These are phyloP conservation scores for Anneissia japonica DNA, from an alignment of 35 echinoderm and acorn worm species.

Conservation along the genomic window DNA sequence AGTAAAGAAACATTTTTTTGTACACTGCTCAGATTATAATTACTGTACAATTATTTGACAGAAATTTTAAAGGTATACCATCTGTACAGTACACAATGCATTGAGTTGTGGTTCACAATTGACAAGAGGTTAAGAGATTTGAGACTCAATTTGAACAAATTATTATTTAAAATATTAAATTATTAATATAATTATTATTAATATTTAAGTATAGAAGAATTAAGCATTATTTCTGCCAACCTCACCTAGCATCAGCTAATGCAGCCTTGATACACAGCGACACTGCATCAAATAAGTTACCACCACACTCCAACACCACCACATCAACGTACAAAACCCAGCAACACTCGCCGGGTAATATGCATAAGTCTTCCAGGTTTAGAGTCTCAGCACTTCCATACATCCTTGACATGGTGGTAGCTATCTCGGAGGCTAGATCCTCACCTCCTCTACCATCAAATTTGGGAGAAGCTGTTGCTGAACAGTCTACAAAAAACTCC, in stretches of 20 bases:
- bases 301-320: constrained; percentile 94
- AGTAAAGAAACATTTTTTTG: no score
- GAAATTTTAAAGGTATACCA: no score
- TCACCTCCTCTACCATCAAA: constrained; percentile 92
- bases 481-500: constrained; percentile 98
- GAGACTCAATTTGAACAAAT: no score
- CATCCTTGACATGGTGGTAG: constrained; percentile 53
- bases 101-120: no score
- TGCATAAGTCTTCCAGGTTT: constrained; percentile 72
- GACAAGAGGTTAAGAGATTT: no score
- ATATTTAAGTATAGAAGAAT: no score
- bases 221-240: neutral
- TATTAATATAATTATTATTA: no score
- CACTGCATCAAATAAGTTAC: constrained; percentile 93
- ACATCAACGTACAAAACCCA: constrained; percentile 95
- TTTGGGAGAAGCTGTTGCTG: constrained; percentile 91
- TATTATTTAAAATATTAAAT: no score
- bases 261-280: constrained; percentile 88
- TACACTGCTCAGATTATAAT: no score
- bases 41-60: no score
- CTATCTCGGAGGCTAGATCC: constrained; percentile 76
- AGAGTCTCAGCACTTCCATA: constrained; percentile 54
- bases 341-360: constrained; percentile 61
- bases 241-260: constrained; percentile 83
- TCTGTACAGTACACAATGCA: no score